Percentiles rank a stretch among this genome's conserved stretches.
phyloP scores from a whole-genome alignment of 2,797 vertebrate species.

The Luscinia megarhynchos region DNA sequence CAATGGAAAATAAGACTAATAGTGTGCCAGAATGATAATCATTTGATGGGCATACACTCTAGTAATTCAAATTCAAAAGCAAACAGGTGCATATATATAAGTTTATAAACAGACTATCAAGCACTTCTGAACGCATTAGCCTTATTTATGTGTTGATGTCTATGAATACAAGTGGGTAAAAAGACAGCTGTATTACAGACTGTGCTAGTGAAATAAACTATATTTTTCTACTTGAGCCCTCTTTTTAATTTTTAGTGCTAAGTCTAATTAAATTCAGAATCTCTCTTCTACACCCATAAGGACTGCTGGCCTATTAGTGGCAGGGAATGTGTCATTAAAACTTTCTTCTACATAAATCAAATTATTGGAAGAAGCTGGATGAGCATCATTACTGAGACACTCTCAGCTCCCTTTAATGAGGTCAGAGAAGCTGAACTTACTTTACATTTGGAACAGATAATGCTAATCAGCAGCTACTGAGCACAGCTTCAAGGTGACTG shows the following conservation, averaged over 20 bases:
- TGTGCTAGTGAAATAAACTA: neutral
- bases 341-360: conserved; percentile 10
- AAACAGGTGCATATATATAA: neutral
- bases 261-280: neutral
- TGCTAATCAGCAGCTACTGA: conserved; percentile 31
- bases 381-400: neutral
- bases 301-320: neutral
- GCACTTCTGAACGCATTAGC: neutral
- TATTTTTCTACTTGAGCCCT: neutral
- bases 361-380: neutral
- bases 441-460: conserved; percentile 49
- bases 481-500: conserved; percentile 50
- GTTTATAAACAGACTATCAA: neutral
- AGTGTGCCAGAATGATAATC: neutral
- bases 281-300: neutral
- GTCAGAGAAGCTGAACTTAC: conserved; percentile 38
- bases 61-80: neutral
- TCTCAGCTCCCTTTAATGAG: conserved; percentile 27
- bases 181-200: neutral
- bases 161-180: neutral
- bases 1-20: neutral
- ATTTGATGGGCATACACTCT: neutral
- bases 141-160: neutral
- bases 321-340: neutral
- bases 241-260: neutral